Evolutionary conservation across 2,888 invertebrate genomes (phyloP).

Genomic region (Drosophila austrosaltans): DNA sequence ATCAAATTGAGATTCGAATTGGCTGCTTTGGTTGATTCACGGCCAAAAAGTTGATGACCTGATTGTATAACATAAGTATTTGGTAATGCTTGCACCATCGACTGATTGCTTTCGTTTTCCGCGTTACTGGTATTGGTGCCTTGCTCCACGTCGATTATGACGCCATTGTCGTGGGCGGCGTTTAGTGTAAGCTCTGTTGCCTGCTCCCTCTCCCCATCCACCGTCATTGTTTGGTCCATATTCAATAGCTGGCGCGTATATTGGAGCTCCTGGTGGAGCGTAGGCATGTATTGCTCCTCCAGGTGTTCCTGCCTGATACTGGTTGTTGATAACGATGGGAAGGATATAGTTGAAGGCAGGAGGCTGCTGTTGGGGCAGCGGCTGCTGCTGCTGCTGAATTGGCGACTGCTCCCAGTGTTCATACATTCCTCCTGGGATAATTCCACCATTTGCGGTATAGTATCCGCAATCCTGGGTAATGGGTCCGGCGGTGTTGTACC

Average conservation of each 20-base stretch:
- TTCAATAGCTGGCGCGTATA: constrained; percentile 18
- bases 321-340: constrained; percentile 4
- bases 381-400: not conserved
- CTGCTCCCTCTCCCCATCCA: constrained; percentile 1
- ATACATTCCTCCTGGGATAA: too few relatives aligned
- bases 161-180: not conserved
- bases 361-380: not conserved
- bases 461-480: not conserved
- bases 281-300: not conserved
- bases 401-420: not conserved
- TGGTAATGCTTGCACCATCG: not conserved
- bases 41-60: constrained; percentile 33
- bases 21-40: not conserved
- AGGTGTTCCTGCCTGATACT: not conserved
- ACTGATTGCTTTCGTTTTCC: not conserved
- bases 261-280: constrained; percentile 7
- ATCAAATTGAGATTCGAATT: constrained; percentile 55
- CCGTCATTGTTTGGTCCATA: constrained; percentile 25
- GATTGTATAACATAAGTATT: not conserved
- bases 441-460: not conserved
- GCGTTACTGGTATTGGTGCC: not conserved
- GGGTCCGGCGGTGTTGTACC: constrained; percentile 32
- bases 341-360: constrained; percentile 7
- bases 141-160: not conserved
- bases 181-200: not conserved